These are phyloP conservation scores for Zaprionus taronus DNA, from an alignment of 1,140 invertebrate genomes.

Conservation along the genomic window DNA sequence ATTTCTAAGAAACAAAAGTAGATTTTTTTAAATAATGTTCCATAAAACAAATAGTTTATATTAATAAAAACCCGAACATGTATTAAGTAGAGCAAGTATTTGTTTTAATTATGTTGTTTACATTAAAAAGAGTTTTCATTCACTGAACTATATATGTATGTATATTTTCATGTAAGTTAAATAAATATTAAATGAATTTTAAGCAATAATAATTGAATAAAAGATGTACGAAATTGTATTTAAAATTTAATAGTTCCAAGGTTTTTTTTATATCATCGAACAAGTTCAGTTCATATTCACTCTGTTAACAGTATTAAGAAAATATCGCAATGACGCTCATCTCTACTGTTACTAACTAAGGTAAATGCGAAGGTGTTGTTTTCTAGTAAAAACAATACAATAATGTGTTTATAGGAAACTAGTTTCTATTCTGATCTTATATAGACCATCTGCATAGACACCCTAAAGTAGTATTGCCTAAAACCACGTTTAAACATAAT, in stretches of 20 bases:
- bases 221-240: not conserved
- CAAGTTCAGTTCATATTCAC: slow-evolving; percentile 23
- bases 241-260: not conserved
- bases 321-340: not conserved
- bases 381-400: slow-evolving; percentile 44
- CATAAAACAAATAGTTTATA: not conserved
- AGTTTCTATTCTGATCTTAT: slow-evolving; percentile 4
- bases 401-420: slow-evolving; percentile 15
- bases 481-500: not conserved
- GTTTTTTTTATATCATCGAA: not conserved
- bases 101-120: not conserved
- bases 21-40: not conserved
- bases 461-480: not conserved
- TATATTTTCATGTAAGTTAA: no score
- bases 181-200: no score
- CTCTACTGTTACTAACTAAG: slow-evolving; percentile 9
- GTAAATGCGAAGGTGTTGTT: slow-evolving; percentile 24
- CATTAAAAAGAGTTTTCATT: no score
- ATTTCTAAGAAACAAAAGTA: slow-evolving; percentile 25
- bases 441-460: not conserved
- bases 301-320: not conserved
- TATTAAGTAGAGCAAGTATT: not conserved
- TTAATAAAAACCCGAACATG: not conserved
- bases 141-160: no score
- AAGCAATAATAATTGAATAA: no score